phyloP scores from a whole-genome alignment of 2,888 invertebrate genomes.

The Axea sp. region DNA sequence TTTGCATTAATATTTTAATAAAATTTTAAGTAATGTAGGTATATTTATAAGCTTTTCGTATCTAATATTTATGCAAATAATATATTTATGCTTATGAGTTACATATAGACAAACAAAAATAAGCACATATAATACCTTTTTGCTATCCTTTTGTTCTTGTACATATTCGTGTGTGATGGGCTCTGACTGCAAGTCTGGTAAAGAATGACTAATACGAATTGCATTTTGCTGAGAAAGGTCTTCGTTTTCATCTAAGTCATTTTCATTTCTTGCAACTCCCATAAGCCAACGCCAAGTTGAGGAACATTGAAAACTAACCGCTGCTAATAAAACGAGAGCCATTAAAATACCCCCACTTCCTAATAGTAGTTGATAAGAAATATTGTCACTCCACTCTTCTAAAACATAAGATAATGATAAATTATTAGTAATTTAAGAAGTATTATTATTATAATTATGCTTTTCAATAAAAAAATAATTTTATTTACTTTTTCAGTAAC shows the following conservation, averaged over 20 bases:
- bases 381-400: slow-evolving; percentile 76
- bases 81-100: no score
- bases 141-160: slow-evolving; percentile 86
- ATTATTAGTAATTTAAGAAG: no score
- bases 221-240: slow-evolving; percentile 84
- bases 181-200: slow-evolving; percentile 87
- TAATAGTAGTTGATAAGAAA: slow-evolving; percentile 82
- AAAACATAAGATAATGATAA: no score
- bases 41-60: no score
- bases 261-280: slow-evolving; percentile 77
- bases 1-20: no score
- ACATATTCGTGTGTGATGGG: slow-evolving; percentile 85
- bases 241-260: slow-evolving; percentile 78
- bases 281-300: slow-evolving; percentile 87
- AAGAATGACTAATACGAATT: slow-evolving; percentile 87
- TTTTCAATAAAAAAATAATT: no score
- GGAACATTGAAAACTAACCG: slow-evolving; percentile 87
- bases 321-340: slow-evolving; percentile 85
- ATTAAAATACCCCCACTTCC: slow-evolving; percentile 83
- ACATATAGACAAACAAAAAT: no score
- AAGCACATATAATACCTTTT: slow-evolving; percentile 84
- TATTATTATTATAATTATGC: no score
- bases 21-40: no score
- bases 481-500: no score
- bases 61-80: no score